Conservation (phyloP, 2,113 vertebrate genomes). For the Zosterops lateralis region DNA sequence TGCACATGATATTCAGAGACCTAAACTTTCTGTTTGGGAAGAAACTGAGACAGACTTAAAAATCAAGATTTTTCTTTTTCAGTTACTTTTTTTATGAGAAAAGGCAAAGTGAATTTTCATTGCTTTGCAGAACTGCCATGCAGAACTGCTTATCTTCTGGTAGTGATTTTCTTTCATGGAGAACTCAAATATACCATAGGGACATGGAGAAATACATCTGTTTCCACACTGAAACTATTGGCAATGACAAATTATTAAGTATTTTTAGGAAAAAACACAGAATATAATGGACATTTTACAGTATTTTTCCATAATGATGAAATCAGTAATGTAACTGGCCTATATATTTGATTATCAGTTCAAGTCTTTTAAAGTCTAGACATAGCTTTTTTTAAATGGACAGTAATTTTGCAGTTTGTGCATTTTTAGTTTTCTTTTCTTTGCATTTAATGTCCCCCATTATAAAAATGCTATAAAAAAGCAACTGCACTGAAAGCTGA, state of each 20-base stretch:
- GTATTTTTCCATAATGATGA: background rate
- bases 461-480: background rate
- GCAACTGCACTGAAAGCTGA: background rate
- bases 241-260: background rate
- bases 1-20: background rate
- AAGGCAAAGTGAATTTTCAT: background rate
- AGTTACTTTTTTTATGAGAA: background rate
- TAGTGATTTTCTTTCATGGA: background rate
- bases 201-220: slow-evolving; percentile 10
- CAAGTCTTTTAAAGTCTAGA: background rate
- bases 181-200: background rate
- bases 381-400: background rate
- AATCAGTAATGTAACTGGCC: background rate
- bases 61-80: background rate
- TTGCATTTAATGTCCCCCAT: background rate
- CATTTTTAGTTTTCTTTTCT: background rate
- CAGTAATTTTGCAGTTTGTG: background rate
- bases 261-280: background rate
- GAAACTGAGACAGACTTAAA: background rate
- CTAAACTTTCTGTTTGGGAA: background rate
- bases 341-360: background rate
- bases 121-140: background rate
- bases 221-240: slow-evolving; percentile 33
- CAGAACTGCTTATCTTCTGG: background rate
- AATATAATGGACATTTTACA: background rate